Evolutionary conservation across 92 coral and sea anemone species (phyloP), one percentile per base, ranked within the genome.

Genomic region (Epizoanthus fatuus): DNA sequence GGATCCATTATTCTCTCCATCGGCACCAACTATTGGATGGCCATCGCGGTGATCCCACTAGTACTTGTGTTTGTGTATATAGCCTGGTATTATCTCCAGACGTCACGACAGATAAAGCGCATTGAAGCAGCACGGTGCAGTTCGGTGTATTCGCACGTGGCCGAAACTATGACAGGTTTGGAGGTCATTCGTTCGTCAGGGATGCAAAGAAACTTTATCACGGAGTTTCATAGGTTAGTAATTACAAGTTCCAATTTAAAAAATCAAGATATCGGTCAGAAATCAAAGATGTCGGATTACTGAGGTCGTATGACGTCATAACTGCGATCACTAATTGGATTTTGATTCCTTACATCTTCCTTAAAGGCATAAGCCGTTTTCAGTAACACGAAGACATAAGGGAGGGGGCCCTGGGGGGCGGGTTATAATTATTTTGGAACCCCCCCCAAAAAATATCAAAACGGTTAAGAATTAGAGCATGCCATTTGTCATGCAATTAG

Each of bases 121-220:
- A 39, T 94, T 17, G 93, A 91, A 75, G 85, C 97, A 9, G 68
- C 86, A 10, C 83, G 90, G 13, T 85, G 93, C 56, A 94, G 97
- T 44, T 94, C 97, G 2, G 90, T 94, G 15, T 94, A 88, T 45
- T 87, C 93, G 13, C 95, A 94, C 67, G 65, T 94, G 5, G 49
- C 90, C 3, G 97, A 92, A 51, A 91, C 97, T 20, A 58, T 85
- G 2, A 79, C 85, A 7, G 97, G 97, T 15, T 81, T 94, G 42
- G 90, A 89, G 69, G 88, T 87, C 52, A 94, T 94, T 56, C 89
- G 93, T 45, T 80, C 95, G 5, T 86, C 86, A 44, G 59, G 68
- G 10, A 82, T 90, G 85, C 94, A 88, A 38, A 2, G 63, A 12
- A 73, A 35, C 3, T 91, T 94, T 62, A 72, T 86, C 13, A 78